These are phyloP conservation scores for Clarias fuscus DNA, from an alignment of 2,797 vertebrate genomes.

Conservation along the genomic window DNA sequence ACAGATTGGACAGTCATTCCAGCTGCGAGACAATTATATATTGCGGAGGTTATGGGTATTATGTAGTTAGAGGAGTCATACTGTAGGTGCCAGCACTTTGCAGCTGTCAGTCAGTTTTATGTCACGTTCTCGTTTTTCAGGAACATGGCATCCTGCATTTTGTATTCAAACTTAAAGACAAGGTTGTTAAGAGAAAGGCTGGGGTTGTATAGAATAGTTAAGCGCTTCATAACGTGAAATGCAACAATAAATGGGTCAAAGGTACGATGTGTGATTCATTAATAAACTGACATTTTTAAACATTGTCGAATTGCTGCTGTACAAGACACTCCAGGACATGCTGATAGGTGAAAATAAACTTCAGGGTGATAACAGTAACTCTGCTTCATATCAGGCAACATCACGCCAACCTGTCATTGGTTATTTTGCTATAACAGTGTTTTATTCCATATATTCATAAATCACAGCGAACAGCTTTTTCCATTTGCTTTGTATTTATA, in stretches of 20 bases:
- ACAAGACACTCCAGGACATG: neutral
- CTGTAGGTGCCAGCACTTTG: neutral
- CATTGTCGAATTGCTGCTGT: neutral
- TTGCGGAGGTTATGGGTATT: neutral
- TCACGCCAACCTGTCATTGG: neutral
- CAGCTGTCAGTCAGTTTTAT: neutral
- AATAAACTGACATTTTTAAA: neutral
- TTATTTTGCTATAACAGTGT: neutral
- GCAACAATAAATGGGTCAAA: neutral
- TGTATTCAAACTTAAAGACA: neutral
- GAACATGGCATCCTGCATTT: neutral
- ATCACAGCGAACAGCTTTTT: conserved; percentile 29
- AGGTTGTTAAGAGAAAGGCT: neutral
- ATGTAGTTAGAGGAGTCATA: neutral
- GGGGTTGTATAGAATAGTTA: neutral
- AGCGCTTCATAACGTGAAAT: neutral
- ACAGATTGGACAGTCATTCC: neutral
- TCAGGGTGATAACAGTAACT: neutral
- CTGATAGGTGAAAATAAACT: neutral
- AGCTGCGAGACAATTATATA: neutral
- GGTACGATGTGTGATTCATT: neutral
- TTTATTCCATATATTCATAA: conserved; percentile 3
- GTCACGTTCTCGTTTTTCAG: neutral
- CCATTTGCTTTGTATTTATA: conserved; percentile 30
- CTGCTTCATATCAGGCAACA: neutral